Evolutionary conservation across 2,797 vertebrate genomes (phyloP), one percentile per base, ranked within the genome.

Genomic region (Euphonia xanthogaster): DNA sequence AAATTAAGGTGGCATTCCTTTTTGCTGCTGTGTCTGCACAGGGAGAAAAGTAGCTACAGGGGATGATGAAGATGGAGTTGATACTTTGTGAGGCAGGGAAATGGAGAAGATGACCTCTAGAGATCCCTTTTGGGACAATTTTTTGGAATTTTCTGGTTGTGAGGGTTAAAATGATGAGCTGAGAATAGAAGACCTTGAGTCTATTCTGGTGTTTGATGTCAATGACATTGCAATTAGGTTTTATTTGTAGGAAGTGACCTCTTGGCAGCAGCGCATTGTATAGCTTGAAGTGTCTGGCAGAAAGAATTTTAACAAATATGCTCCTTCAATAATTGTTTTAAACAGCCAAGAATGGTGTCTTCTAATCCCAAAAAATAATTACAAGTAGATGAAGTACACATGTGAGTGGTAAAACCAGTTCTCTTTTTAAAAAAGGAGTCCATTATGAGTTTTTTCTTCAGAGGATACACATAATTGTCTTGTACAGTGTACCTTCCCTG

Each of bases 381-480:
- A n/a, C 19, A 55, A 55, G 35, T 48, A 51, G 22, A 39, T 83
- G 35, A 80, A 53, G 8, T 60, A 85, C n/a, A 80, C 14, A 60
- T 2, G 0, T 25, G 66, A 54, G 14, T n/a, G 19, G 6, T 25
- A 78, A 72, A 21, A 39, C 0, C 2, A 12, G 3, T 61, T 66
- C 7, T 15, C 23, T 20, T 85, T 70, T 67, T 27, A 1, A 42
- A 60, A 80, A 44, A 40, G 8, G 2, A 35, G 9, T 83, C 20
- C 7, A 35, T 42, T 67, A 33, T 14, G 12, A 14, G n/a, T 31
- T 68, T 86, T 86, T 91, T 42, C 23, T 53, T 83, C 77, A 33
- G 27, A 45, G 30, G 7, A 67, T 15, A 28, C 3, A 9, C 2
- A 1, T 10, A 7, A 7, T 35, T 91, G n/a, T 14, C 9, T 10